Percentiles rank a stretch among this genome's conserved stretches.
Conservation (phyloP, 2,797 vertebrate species). For the Coregonus suidteri region DNA sequence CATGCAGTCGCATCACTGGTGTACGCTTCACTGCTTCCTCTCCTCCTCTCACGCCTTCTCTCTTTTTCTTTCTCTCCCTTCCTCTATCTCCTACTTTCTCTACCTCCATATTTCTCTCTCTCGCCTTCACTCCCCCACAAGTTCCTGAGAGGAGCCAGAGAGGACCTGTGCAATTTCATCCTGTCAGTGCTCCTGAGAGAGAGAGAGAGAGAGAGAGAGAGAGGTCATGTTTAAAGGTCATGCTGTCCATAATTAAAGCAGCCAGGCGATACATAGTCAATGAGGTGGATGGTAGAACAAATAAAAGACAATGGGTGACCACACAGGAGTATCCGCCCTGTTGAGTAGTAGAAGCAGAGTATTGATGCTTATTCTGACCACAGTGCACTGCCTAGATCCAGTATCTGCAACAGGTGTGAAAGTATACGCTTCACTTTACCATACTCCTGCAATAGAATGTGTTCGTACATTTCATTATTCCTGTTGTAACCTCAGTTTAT, state of each 20-base stretch:
- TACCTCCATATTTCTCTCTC: background rate
- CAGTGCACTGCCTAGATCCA: too few relatives aligned
- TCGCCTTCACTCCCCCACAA: background rate
- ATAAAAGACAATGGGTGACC: background rate
- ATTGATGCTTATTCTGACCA: conserved; percentile 15
- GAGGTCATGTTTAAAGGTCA: conserved; percentile 1
- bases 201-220: background rate
- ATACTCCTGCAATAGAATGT: conserved; percentile 24
- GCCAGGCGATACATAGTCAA: conserved; percentile 22
- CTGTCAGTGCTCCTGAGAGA: conserved; percentile 20
- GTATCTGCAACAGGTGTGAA: conserved; percentile 38
- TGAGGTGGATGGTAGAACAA: background rate
- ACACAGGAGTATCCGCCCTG: too few relatives aligned
- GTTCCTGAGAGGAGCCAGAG: conserved; percentile 5
- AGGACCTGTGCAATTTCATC: conserved; percentile 30
- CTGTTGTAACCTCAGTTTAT: background rate
- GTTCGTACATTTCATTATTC: background rate
- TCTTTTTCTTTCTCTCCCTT: too few relatives aligned
- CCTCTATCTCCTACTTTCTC: background rate
- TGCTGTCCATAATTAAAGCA: conserved; percentile 30
- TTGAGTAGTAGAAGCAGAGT: conserved; percentile 1
- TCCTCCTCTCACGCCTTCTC: background rate
- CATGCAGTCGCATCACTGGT: conserved; percentile 12
- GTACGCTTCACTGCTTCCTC: conserved; percentile 17
- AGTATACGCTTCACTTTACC: conserved; percentile 18